These are phyloP conservation scores for Anoplopoma fimbria DNA, from an alignment of 2,113 vertebrate species.

Conservation along the genomic window DNA sequence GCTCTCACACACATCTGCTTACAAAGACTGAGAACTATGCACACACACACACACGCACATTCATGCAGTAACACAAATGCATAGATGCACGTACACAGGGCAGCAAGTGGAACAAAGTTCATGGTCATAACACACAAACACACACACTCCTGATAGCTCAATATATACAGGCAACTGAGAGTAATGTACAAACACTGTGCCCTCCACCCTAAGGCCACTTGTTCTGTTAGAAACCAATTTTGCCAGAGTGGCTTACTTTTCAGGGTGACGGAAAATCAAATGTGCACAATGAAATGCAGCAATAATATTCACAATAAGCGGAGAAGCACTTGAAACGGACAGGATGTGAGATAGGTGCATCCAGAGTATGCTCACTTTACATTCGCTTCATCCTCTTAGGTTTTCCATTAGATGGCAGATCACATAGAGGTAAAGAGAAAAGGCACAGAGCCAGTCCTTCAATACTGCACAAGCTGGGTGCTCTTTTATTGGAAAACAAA, in stretches of 20 bases:
- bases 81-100: not conserved
- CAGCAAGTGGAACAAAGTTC: not conserved
- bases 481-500: not conserved
- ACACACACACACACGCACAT: not conserved
- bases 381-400: not conserved
- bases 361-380: not conserved
- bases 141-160: not conserved
- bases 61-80: not conserved
- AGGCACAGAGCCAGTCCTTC: too few species aligned
- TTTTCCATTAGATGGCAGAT: not conserved
- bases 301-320: not conserved
- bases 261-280: not conserved
- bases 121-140: not conserved
- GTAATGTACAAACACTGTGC: not conserved
- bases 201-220: not conserved
- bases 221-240: slow-evolving; percentile 10
- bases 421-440: not conserved
- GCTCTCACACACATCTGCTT: slow-evolving; percentile 14
- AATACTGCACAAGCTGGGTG: not conserved
- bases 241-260: not conserved
- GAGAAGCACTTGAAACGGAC: slow-evolving; percentile 14
- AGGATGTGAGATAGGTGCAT: not conserved
- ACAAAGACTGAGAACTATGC: not conserved
- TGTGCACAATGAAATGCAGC: not conserved
- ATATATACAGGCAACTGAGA: not conserved